Evolutionary conservation across 2,797 vertebrate genomes (phyloP).

Genomic region (Pseudotriccus pelzelni): DNA sequence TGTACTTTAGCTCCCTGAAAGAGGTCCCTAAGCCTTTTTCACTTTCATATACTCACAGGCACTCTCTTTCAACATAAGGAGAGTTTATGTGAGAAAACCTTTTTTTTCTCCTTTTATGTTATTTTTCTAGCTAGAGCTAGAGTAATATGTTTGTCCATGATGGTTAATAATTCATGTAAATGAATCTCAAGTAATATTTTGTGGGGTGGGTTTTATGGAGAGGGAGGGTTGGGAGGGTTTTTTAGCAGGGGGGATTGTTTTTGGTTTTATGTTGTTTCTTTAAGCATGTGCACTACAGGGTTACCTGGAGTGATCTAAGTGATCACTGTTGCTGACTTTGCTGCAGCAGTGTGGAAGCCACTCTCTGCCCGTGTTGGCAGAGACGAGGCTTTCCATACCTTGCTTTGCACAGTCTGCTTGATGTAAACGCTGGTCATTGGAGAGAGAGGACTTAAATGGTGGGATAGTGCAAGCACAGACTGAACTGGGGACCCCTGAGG

Average conservation of each 20-base stretch:
- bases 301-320: not conserved
- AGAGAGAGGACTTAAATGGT: not conserved
- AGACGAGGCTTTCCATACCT: not conserved
- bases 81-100: constrained; percentile 14
- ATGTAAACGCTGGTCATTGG: not conserved
- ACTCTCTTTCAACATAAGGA: not conserved
- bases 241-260: not conserved
- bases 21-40: constrained; percentile 8
- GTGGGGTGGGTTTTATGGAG: not conserved
- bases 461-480: not conserved
- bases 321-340: not conserved
- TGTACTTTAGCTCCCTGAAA: constrained; percentile 23
- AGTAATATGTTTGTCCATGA: constrained; percentile 30
- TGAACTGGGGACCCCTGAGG: not conserved
- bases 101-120: not conserved
- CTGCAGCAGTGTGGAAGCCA: not conserved
- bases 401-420: constrained; percentile 15
- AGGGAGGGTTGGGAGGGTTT: not conserved
- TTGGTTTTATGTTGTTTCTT: constrained; percentile 36
- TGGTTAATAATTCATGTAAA: constrained; percentile 49
- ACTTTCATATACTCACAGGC: not conserved
- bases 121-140: constrained; percentile 58
- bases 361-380: not conserved
- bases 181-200: constrained; percentile 56
- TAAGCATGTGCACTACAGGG: constrained; percentile 61